A percentile compares a stretch with the other conserved stretches of the same genome.
phyloP scores from a whole-genome alignment of 2,888 invertebrate genomes.

The Mimachlamys varia region DNA sequence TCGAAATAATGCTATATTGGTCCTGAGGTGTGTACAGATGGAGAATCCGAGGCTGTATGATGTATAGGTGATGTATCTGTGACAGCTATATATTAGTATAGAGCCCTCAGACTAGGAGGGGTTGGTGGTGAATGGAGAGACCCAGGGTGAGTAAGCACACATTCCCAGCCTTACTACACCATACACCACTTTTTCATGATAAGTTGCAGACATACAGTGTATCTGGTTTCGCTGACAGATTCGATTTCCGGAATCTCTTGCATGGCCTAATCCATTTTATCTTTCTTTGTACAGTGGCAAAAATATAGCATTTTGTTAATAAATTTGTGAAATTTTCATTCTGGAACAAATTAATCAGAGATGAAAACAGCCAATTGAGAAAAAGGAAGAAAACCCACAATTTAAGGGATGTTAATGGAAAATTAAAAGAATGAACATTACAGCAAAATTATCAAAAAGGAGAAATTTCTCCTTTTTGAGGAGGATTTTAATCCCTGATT shows the following conservation, averaged over 20 bases:
- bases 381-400: no score
- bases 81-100: slow-evolving; percentile 23
- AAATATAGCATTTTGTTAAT: no score
- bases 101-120: neutral
- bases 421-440: no score
- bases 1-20: neutral
- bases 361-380: no score
- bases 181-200: neutral
- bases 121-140: neutral
- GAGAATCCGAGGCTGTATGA: neutral
- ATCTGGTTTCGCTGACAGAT: slow-evolving; percentile 13
- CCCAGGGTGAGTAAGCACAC: slow-evolving; percentile 16
- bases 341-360: no score
- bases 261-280: neutral
- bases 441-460: no score
- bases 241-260: no score
- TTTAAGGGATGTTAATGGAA: no score
- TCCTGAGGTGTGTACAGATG: neutral
- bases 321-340: no score
- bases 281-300: no score
- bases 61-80: slow-evolving; percentile 1
- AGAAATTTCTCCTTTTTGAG: no score
- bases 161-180: slow-evolving; percentile 8
- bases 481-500: no score
- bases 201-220: slow-evolving; percentile 10